Evolutionary conservation across 2,113 vertebrate species (phyloP), one percentile per base, ranked within the genome.

Genomic region (Apistogramma diplotaenia): DNA sequence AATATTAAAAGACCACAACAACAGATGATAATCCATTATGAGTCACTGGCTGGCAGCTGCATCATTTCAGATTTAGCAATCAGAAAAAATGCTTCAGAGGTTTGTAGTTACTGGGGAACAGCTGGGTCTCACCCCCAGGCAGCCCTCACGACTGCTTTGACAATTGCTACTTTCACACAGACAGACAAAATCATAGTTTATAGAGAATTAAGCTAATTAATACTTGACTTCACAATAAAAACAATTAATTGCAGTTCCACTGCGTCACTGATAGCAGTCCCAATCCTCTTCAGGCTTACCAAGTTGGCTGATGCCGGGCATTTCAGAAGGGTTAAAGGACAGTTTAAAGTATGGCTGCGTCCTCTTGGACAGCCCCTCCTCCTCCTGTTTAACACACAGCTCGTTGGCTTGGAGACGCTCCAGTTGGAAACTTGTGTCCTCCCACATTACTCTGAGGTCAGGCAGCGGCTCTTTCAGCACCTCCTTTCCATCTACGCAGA

Each of bases 401-500:
- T 94, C 94, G 19, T 96, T 94, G 55, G 96, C 94, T 89, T 98
- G 97, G 70, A 97, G 91, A 25, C 94, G 78, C 79, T 99, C 97
- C 84, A 98, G 90, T 75, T 95, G 96, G 93, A 98, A 98, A 76
- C 97, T 98, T 0, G 97, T 98, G 79, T 95, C 96, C 79, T 99
- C 97, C 97, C 97, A 99, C n/a, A 96, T 27, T 2, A 88, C 93
- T 65, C 97, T 93, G 37, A 99, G 95, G 35, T 81, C 79, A 8
- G 95, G 93, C 23, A 97, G 93, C 3, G 74, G 57, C 49, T 96
- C 96, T 0, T 81, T 85, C 35, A 99, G 83, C 18, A 96, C 93
- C 33, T 95, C 86, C 19, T 88, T 46, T 67, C 95, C 95, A 0
- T 95, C 94, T 65, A 97, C 95, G 1, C 76, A 51, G 25, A 97